Evolutionary conservation across 2,888 invertebrate species (phyloP).

Genomic region (Odontothrips loti): DNA sequence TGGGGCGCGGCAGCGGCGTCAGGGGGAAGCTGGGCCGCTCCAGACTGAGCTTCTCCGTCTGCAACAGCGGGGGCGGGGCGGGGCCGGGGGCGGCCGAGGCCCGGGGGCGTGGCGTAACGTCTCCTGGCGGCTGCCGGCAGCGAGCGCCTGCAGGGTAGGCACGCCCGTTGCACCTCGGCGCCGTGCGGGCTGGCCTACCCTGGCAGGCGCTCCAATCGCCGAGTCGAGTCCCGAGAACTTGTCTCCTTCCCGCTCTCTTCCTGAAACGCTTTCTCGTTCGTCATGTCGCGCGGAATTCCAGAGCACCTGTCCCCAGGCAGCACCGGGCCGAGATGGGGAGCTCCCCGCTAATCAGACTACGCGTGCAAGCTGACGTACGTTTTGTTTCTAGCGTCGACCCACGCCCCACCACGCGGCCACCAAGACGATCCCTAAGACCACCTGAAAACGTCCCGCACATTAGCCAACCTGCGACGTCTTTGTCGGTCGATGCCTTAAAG

Average conservation of each 20-base stretch:
- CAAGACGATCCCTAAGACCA: background rate
- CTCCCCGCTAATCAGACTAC: too few relatives aligned
- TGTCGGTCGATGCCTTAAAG: too few relatives aligned
- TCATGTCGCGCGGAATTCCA: too few relatives aligned
- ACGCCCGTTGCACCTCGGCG: background rate
- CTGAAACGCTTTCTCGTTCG: too few relatives aligned
- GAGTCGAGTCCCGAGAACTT: too few relatives aligned
- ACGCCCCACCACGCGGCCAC: slow-evolving; percentile 12
- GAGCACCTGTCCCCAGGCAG: too few relatives aligned
- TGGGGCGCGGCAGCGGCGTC: slow-evolving; percentile 63
- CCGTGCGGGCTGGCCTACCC: background rate
- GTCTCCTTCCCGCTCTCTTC: too few relatives aligned
- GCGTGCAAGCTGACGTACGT: too few relatives aligned
- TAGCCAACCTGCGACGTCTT: background rate
- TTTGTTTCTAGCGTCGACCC: too few relatives aligned
- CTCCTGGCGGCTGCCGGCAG: background rate
- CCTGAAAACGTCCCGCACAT: background rate
- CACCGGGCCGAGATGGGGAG: too few relatives aligned
- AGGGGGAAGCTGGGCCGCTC: slow-evolving; percentile 46
- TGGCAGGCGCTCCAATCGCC: background rate
- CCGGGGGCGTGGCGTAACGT: too few relatives aligned
- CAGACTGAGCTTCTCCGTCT: slow-evolving; percentile 32
- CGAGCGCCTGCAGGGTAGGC: background rate
- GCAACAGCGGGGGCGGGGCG: background rate
- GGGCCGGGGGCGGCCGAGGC: too few relatives aligned